Evolutionary conservation across 2,113 vertebrate genomes (phyloP).

Genomic region (Spizaetus ornatus): DNA sequence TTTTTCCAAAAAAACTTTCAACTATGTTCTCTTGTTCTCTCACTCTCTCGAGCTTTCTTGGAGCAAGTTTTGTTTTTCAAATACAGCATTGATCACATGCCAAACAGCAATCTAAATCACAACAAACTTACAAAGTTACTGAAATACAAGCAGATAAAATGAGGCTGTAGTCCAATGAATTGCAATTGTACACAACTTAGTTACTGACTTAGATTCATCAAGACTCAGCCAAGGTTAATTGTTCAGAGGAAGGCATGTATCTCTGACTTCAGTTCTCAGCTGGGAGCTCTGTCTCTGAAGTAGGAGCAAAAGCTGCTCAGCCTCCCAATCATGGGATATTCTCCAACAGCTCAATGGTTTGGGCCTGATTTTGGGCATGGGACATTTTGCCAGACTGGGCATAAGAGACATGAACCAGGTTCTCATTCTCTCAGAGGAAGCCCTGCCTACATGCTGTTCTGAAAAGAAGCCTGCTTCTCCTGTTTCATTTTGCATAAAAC

Average conservation of each 20-base stretch:
- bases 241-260: not conserved
- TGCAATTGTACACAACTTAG: not conserved
- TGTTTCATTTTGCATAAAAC: not conserved
- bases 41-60: not conserved
- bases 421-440: not conserved
- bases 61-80: not conserved
- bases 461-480: not conserved
- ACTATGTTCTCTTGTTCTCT: not conserved
- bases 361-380: not conserved
- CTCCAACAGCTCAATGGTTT: not conserved
- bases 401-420: not conserved
- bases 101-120: not conserved
- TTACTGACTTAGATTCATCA: not conserved
- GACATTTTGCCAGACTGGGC: not conserved
- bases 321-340: not conserved
- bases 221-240: not conserved
- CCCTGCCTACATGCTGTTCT: not conserved
- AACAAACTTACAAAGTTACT: not conserved
- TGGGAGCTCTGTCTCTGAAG: not conserved
- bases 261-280: not conserved
- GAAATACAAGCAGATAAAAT: not conserved
- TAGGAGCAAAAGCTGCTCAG: not conserved
- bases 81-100: not conserved
- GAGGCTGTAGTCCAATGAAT: not conserved
- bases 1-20: not conserved